Percentiles rank a stretch among this genome's conserved stretches.
Conservation (phyloP, 1,140 invertebrate genomes). For the Neodiprion fabricii region DNA sequence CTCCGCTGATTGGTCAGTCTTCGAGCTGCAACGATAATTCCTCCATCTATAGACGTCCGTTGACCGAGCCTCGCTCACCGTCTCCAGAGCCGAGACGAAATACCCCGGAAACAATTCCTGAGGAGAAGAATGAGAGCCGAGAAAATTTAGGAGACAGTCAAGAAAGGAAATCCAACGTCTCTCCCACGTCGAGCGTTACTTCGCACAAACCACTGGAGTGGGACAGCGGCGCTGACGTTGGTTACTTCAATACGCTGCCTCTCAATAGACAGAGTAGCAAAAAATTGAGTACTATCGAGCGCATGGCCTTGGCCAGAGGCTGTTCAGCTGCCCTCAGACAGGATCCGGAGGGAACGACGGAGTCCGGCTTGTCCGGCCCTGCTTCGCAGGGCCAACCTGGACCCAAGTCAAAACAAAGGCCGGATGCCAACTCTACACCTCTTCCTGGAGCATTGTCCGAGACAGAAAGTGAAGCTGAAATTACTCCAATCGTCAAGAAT, state of each 20-base stretch:
- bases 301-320: conserved; percentile 59
- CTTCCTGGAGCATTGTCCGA: conserved; percentile 39
- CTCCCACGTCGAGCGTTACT: conserved; percentile 69
- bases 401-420: conserved; percentile 22
- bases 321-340: conserved; percentile 51
- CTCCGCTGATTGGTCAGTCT: conserved; percentile 51
- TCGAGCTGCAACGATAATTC: conserved; percentile 34
- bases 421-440: conserved; percentile 52
- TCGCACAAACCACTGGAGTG: conserved; percentile 74
- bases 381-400: conserved; percentile 18
- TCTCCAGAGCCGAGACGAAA: conserved; percentile 34
- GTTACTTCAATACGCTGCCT: conserved; percentile 65
- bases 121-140: conserved; percentile 40
- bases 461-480: conserved; percentile 55
- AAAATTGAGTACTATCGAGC: conserved; percentile 66
- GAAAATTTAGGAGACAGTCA: conserved; percentile 29
- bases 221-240: conserved; percentile 80
- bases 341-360: conserved; percentile 59
- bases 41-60: conserved; percentile 33
- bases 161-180: conserved; percentile 50
- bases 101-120: conserved; percentile 30
- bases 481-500: conserved; percentile 57
- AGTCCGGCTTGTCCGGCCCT: conserved; percentile 22
- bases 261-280: conserved; percentile 55
- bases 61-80: conserved; percentile 33